These are phyloP conservation scores for Ceratina calcarata DNA, from an alignment of 1,140 invertebrate species.

Conservation along the genomic window DNA sequence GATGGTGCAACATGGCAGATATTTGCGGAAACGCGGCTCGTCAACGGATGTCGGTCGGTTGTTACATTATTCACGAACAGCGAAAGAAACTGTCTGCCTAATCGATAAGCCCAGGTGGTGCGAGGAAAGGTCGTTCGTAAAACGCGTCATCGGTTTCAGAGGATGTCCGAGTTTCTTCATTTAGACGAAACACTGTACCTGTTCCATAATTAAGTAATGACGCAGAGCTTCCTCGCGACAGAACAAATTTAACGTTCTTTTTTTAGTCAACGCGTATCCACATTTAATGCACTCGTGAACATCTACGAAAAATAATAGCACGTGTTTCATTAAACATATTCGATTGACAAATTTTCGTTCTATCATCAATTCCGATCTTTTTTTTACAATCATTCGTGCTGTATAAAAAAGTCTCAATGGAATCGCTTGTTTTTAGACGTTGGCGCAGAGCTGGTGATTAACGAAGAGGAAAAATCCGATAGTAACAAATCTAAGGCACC, in stretches of 20 bases:
- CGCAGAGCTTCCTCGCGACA: background rate
- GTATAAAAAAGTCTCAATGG: too few species aligned
- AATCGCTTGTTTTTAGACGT: too few species aligned
- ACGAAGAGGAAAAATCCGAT: too few species aligned
- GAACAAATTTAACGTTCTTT: background rate
- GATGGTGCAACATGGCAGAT: background rate
- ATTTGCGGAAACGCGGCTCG: background rate
- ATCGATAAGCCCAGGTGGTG: slow-evolving; percentile 38
- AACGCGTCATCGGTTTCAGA: background rate
- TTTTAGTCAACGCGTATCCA: too few species aligned
- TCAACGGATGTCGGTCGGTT: slow-evolving; percentile 22
- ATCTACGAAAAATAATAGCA: too few species aligned
- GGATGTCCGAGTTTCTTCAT: slow-evolving; percentile 14
- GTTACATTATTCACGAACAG: slow-evolving; percentile 52
- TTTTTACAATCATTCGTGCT: too few species aligned
- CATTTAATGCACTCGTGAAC: too few species aligned
- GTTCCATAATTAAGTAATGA: background rate
- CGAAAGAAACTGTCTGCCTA: slow-evolving; percentile 32
- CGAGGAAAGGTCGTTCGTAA: slow-evolving; percentile 1
- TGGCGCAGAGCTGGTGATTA: too few species aligned
- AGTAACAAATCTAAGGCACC: too few species aligned
- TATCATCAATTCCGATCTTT: too few species aligned
- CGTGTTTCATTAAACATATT: too few species aligned
- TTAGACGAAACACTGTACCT: background rate
- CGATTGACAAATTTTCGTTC: too few species aligned